Percentiles rank a stretch among this genome's conserved stretches.
phyloP scores from a whole-genome alignment of 2,888 invertebrate genomes.

The Abrostola triplasia region DNA sequence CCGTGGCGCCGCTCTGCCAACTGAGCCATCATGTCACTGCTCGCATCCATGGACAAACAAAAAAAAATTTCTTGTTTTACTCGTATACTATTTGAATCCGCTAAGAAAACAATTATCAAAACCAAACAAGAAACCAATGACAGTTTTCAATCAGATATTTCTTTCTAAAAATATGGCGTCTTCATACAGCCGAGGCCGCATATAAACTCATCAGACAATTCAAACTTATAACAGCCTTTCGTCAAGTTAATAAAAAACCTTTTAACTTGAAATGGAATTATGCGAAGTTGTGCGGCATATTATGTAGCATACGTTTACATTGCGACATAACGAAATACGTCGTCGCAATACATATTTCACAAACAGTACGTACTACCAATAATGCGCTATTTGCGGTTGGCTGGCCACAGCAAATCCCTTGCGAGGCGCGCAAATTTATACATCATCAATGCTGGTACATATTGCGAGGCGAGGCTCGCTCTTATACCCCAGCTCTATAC shows the following conservation, averaged over 20 bases:
- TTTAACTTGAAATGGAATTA: constrained; percentile 1
- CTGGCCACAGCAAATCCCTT: constrained; percentile 54
- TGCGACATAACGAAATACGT: constrained; percentile 18
- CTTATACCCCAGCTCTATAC: constrained; percentile 33
- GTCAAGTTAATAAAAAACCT: not conserved
- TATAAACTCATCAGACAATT: not conserved
- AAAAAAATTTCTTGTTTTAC: not conserved
- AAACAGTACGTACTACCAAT: constrained; percentile 50
- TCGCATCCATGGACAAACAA: no score
- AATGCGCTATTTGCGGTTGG: constrained; percentile 57
- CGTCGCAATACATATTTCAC: constrained; percentile 41
- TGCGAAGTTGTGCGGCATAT: not conserved
- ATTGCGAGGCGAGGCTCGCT: constrained; percentile 18
- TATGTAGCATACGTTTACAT: constrained; percentile 10
- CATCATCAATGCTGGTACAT: constrained; percentile 48
- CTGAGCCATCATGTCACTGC: no score
- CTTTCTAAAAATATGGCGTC: not conserved
- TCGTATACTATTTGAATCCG: not conserved
- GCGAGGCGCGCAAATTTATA: constrained; percentile 56
- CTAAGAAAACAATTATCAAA: not conserved
- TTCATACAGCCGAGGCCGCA: not conserved
- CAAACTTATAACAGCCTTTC: constrained; percentile 3
- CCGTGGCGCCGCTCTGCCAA: no score
- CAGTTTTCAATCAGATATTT: constrained; percentile 1
- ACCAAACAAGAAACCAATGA: not conserved